Evolutionary conservation across 2,113 vertebrate genomes (phyloP).

Genomic region (Corydoras sp.): DNA sequence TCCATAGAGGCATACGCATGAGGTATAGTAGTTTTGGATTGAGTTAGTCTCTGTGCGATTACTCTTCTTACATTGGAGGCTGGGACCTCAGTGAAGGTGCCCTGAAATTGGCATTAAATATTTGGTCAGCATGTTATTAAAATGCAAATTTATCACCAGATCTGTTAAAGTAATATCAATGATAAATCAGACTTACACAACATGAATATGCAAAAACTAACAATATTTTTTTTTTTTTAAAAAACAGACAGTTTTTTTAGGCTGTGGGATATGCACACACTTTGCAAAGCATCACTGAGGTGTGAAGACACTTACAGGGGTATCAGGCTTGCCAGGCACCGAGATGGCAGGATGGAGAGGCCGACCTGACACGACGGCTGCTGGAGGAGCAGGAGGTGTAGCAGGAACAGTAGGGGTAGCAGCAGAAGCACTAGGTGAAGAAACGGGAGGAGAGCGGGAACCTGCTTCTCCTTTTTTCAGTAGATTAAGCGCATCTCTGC

Average conservation of each 20-base stretch:
- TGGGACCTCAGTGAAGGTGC: conserved; percentile 85
- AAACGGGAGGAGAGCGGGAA: background rate
- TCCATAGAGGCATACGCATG: conserved; percentile 85
- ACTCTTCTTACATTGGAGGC: conserved; percentile 84
- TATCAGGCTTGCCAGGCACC: conserved; percentile 74
- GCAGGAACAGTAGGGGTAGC: conserved; percentile 32
- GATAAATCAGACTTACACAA: background rate
- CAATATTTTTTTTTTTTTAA: too few species aligned
- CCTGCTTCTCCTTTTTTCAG: conserved; percentile 58
- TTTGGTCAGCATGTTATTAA: too few species aligned
- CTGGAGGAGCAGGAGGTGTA: conserved; percentile 32
- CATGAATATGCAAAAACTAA: background rate
- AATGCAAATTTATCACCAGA: too few species aligned
- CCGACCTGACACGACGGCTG: conserved; percentile 14
- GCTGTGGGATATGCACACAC: too few species aligned
- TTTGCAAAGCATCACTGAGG: too few species aligned
- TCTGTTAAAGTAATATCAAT: too few species aligned
- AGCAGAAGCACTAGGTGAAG: conserved; percentile 38
- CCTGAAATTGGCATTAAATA: conserved; percentile 58
- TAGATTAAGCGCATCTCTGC: conserved; percentile 85
- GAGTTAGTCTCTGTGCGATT: conserved; percentile 87
- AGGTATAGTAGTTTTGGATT: conserved; percentile 89
- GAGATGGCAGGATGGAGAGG: conserved; percentile 71
- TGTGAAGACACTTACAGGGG: conserved; percentile 62
- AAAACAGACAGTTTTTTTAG: too few species aligned